Evolutionary conservation across 2,888 invertebrate species (phyloP).

Genomic region (Gymnocheta viridis): DNA sequence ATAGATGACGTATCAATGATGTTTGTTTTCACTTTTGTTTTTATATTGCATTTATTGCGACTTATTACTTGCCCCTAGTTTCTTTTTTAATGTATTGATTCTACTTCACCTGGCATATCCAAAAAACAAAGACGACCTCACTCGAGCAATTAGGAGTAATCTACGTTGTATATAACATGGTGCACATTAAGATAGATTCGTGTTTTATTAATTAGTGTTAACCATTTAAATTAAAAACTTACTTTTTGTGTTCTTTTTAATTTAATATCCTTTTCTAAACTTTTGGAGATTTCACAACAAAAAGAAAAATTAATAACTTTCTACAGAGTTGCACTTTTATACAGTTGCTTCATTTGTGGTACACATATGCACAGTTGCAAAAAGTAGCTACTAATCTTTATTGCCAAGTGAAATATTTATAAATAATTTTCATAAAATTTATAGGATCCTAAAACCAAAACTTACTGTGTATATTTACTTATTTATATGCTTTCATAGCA

Average conservation of each 20-base stretch:
- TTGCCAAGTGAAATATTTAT: too few relatives aligned
- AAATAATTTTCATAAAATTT: too few relatives aligned
- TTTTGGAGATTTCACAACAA: conserved; percentile 61
- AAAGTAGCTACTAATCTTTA: not conserved
- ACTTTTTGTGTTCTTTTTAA: conserved; percentile 40
- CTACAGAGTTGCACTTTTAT: conserved; percentile 40
- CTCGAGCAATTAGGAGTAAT: not conserved
- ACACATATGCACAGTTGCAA: not conserved
- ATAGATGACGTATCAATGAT: conserved; percentile 45
- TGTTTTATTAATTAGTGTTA: not conserved
- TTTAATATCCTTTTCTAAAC: conserved; percentile 23
- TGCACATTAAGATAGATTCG: not conserved
- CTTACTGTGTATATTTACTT: too few relatives aligned
- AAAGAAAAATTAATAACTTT: conserved; percentile 56
- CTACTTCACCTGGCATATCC: conserved; percentile 28
- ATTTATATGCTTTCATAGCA: too few relatives aligned
- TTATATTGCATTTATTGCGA: conserved; percentile 50
- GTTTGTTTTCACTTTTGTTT: conserved; percentile 57
- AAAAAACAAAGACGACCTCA: conserved; percentile 46
- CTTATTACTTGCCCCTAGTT: conserved; percentile 23
- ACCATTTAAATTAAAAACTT: conserved; percentile 20
- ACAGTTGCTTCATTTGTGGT: not conserved
- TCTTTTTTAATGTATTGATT: conserved; percentile 16
- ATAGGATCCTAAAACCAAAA: too few relatives aligned
- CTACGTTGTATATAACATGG: not conserved